Evolutionary conservation across 2,888 invertebrate species (phyloP).

Genomic region (Urechis unicinctus): DNA sequence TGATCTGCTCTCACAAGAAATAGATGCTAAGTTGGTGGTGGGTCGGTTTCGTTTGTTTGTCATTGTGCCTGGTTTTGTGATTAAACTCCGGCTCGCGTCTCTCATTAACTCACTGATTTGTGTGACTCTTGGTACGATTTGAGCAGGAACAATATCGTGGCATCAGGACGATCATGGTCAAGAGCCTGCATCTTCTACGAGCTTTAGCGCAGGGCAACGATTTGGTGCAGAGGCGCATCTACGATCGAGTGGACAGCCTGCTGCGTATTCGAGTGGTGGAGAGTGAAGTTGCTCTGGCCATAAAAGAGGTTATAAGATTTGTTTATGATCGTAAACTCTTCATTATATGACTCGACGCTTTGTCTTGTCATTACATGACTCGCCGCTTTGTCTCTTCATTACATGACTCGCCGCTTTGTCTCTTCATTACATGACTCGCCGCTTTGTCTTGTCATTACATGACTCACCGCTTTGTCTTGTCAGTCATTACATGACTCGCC

Average conservation of each 20-base stretch:
- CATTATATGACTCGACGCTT: background rate
- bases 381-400: too few species aligned
- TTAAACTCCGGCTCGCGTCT: too few species aligned
- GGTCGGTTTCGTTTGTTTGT: background rate
- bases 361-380: background rate
- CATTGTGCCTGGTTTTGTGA: background rate
- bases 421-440: too few species aligned
- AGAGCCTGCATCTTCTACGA: constrained; percentile 41
- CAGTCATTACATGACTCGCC: background rate
- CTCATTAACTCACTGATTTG: too few species aligned
- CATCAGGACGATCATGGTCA: constrained; percentile 42
- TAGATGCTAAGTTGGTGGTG: constrained; percentile 45
- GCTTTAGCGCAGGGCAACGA: constrained; percentile 42
- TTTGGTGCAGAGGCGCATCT: constrained; percentile 43
- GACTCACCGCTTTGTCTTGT: too few species aligned
- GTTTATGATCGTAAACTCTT: background rate
- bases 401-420: too few species aligned
- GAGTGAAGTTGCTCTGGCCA: constrained; percentile 41
- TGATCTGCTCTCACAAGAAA: constrained; percentile 46
- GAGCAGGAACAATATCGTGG: constrained; percentile 44
- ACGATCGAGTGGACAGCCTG: constrained; percentile 42
- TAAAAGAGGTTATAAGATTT: constrained; percentile 40
- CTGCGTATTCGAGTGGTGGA: constrained; percentile 45
- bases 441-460: too few species aligned
- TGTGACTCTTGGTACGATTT: too few species aligned